A percentile compares a stretch with the other conserved stretches of the same genome.
phyloP scores from a whole-genome alignment of 2,888 invertebrate genomes.

The Ormyrus rosae region DNA sequence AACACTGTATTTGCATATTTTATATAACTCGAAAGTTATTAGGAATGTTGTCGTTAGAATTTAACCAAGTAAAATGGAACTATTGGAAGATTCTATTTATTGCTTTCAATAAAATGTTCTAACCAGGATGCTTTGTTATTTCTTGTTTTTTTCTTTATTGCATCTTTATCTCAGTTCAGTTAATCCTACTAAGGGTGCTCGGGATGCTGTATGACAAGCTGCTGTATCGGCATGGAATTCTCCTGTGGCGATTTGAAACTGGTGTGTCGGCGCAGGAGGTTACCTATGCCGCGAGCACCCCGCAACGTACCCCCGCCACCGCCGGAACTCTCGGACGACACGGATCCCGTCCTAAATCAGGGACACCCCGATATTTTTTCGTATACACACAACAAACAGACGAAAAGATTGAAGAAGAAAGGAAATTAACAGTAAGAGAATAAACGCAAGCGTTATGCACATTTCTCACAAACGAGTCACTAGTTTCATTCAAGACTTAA shows the following conservation, averaged over 20 bases:
- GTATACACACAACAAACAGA: slow-evolving; percentile 71
- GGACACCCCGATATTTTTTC: slow-evolving; percentile 73
- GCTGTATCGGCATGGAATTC: slow-evolving; percentile 74
- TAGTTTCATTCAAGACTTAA: slow-evolving; percentile 23
- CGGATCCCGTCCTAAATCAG: slow-evolving; percentile 75
- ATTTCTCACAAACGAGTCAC: slow-evolving; percentile 6
- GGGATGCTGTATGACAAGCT: slow-evolving; percentile 76
- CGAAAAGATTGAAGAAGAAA: slow-evolving; percentile 35
- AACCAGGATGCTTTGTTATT: slow-evolving; percentile 22
- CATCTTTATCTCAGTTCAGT: slow-evolving; percentile 27
- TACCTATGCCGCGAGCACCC: slow-evolving; percentile 75
- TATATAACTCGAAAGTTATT: too few species aligned
- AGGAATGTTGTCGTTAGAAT: background rate
- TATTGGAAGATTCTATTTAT: too few species aligned
- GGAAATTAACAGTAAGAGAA: slow-evolving; percentile 15
- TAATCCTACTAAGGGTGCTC: slow-evolving; percentile 71
- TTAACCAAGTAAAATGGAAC: background rate
- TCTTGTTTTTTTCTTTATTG: background rate
- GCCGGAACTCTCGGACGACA: slow-evolving; percentile 75
- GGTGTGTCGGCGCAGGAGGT: slow-evolving; percentile 75
- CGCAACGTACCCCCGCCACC: slow-evolving; percentile 75
- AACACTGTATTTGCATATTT: too few species aligned
- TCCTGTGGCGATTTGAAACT: slow-evolving; percentile 76
- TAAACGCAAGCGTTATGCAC: slow-evolving; percentile 47
- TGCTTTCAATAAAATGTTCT: slow-evolving; percentile 33